Evolutionary conservation across 2,888 invertebrate genomes (phyloP), one percentile per base, ranked within the genome.

Genomic region (Hipparchia sbordonii): DNA sequence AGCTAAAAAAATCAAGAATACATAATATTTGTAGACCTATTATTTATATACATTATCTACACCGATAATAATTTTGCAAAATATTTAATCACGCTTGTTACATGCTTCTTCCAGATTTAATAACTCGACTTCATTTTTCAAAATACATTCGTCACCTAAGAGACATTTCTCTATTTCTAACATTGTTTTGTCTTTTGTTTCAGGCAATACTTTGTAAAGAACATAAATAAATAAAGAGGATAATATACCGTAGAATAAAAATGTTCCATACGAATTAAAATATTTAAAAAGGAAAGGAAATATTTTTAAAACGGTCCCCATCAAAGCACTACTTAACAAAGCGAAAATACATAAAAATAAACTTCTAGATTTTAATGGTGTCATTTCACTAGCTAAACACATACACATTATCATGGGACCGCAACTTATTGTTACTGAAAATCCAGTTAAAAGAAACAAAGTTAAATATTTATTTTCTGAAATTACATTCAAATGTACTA

Each of bases 361-460:
- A 48, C 62, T 56, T 51, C 68, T 62, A 51, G 12, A 12, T 3
- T 68, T 72, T 48, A 72, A 63, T 9, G 72, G 72, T 7, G 74
- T 39, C 6, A 79, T 46, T 73, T 79, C 79, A 51, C 73, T 70
- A 12, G 67, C 60, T 60, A 85, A 80, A 46, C 82, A 75, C 45
- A 80, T 80, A 0, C 80, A 79, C 60, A 85, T 72, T 46, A 82
- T 83, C 82, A 85, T 81, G 0, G 84, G 85, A 1, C 84, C 84
- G 75, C 82, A 82, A 72, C 85, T 84, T 6, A 86, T 79, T 0
- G 79, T 77, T 74, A 85, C 77, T 0, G 84, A 84, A 77, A 85
- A 88, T 2, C 80, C 79, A 12, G 82, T 82, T 48, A 89, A 73
- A 12, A 89, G 76, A 0, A 79, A 72, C 54, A 89, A 80, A 8